Percentiles rank a stretch among this genome's conserved stretches.
Conservation (phyloP, 2,888 invertebrate genomes). For the Euclidia mi region DNA sequence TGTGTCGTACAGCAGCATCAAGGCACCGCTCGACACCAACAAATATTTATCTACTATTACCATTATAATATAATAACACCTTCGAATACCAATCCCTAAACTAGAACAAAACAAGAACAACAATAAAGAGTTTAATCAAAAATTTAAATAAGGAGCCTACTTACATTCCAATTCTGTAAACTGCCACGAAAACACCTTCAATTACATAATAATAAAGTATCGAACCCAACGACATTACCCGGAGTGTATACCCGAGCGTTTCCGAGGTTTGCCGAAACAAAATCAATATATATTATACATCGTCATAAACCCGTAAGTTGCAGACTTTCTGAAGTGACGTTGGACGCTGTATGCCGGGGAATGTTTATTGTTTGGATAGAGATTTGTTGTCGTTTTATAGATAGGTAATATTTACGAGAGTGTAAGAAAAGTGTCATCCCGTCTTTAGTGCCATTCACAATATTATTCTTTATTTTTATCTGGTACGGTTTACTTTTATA, state of each 20-base stretch:
- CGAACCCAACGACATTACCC: slow-evolving; percentile 28
- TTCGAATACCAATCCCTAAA: too few relatives aligned
- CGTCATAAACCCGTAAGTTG: slow-evolving; percentile 25
- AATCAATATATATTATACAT: slow-evolving; percentile 60
- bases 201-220: slow-evolving; percentile 23
- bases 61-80: too few relatives aligned
- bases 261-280: slow-evolving; percentile 56
- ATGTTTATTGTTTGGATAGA: neutral
- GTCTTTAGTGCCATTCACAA: too few relatives aligned
- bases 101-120: too few relatives aligned
- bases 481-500: too few relatives aligned
- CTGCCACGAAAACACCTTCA: slow-evolving; percentile 2
- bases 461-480: too few relatives aligned
- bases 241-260: slow-evolving; percentile 31
- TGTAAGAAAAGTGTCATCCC: too few relatives aligned
- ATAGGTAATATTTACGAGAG: too few relatives aligned
- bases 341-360: neutral
- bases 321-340: slow-evolving; percentile 19
- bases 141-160: neutral
- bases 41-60: too few relatives aligned
- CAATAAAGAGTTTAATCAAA: neutral
- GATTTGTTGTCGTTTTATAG: too few relatives aligned
- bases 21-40: too few relatives aligned
- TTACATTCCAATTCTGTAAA: neutral
- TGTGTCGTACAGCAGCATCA: too few relatives aligned